Percentiles rank a stretch among this genome's conserved stretches.
phyloP scores from a whole-genome alignment of 37 sponge, comb jelly and placozoan species.

The Halichondria panicea region DNA sequence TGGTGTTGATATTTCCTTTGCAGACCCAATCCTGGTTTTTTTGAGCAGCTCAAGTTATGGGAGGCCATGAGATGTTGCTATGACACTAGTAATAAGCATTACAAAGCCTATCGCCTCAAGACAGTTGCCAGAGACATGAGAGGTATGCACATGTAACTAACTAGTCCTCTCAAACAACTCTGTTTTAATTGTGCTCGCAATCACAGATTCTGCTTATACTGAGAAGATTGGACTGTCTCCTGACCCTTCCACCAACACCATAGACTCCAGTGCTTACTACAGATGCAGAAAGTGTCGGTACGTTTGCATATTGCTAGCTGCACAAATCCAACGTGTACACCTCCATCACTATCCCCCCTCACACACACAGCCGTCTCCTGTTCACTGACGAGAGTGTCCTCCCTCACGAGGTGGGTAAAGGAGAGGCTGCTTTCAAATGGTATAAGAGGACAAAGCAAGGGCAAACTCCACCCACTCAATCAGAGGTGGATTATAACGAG shows the following conservation, averaged over 20 bases:
- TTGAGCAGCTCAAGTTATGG: conserved; percentile 77
- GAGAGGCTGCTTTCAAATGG: conserved; percentile 73
- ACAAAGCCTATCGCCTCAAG: conserved; percentile 51
- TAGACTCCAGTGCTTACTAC: conserved; percentile 26
- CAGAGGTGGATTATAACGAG: too few species aligned
- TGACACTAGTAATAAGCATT: conserved; percentile 36
- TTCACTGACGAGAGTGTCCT: conserved; percentile 66
- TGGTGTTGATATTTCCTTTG: background rate
- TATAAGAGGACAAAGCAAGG: conserved; percentile 32
- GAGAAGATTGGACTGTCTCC: conserved; percentile 30
- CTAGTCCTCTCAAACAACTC: too few species aligned
- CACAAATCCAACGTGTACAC: background rate
- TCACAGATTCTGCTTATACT: conserved; percentile 18
- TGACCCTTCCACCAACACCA: conserved; percentile 37
- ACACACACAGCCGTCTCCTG: conserved; percentile 44
- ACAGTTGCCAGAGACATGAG: conserved; percentile 21
- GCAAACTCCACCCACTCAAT: background rate
- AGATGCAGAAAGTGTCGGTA: conserved; percentile 83
- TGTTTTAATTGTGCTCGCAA: background rate
- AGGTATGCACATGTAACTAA: conserved; percentile 16
- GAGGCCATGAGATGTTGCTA: conserved; percentile 64
- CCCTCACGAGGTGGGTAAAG: conserved; percentile 61
- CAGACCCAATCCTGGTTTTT: conserved; percentile 81
- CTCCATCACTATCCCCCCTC: background rate
- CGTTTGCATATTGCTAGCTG: background rate